These are phyloP conservation scores for Yponomeuta plumbellus DNA, from an alignment of 2,888 invertebrate genomes.

Conservation along the genomic window DNA sequence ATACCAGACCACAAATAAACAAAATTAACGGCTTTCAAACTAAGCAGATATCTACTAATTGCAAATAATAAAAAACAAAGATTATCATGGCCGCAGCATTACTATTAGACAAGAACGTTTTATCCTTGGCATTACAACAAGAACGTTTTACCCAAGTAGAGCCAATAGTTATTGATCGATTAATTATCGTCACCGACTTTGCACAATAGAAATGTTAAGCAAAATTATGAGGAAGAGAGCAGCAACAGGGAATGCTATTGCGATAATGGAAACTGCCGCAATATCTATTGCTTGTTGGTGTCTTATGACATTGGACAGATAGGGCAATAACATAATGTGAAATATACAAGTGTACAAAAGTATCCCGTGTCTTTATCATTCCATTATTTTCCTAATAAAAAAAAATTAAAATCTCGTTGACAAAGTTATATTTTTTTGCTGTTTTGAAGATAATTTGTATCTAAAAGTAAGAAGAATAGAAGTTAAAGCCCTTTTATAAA, in stretches of 20 bases:
- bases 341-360: no score
- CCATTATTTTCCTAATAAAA: no score
- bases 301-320: no score
- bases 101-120: not conserved
- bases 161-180: not conserved
- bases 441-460: no score
- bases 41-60: not conserved
- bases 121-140: not conserved
- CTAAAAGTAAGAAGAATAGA: no score
- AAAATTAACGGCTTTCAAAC: not conserved
- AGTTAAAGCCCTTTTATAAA: no score
- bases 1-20: not conserved
- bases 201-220: not conserved
- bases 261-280: not conserved
- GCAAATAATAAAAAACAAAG: not conserved
- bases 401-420: no score
- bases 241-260: not conserved
- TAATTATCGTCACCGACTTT: not conserved
- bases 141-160: not conserved
- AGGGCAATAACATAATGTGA: no score
- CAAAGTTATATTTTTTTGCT: no score
- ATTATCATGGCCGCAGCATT: not conserved
- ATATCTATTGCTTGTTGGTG: not conserved
- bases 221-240: not conserved
- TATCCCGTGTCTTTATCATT: no score